Evolutionary conservation across 2,888 invertebrate genomes (phyloP).

Genomic region (Oxyteleia sp.): DNA sequence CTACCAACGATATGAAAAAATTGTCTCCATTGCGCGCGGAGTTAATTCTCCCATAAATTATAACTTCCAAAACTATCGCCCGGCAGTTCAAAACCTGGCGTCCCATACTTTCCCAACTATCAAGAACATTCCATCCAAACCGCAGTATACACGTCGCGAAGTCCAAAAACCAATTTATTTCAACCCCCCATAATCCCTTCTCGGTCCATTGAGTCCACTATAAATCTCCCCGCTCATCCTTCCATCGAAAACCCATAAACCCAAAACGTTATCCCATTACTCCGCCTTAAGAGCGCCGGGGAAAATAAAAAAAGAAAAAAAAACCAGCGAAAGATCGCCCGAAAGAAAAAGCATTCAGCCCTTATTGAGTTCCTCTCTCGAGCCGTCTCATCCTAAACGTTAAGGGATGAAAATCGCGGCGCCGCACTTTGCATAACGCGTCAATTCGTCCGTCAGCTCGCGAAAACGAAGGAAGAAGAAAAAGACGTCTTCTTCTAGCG

Average conservation of each 20-base stretch:
- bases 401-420: conserved; percentile 23
- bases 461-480: too few species aligned
- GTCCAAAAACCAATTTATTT: conserved; percentile 56
- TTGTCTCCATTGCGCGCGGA: too few species aligned
- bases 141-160: conserved; percentile 43
- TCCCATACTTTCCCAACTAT: conserved; percentile 48
- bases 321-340: too few species aligned
- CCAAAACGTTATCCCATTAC: conserved; percentile 52
- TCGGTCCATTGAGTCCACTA: conserved; percentile 57
- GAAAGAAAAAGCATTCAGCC: too few species aligned
- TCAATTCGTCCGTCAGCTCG: too few species aligned
- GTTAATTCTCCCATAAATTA: conserved; percentile 20
- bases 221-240: conserved; percentile 49
- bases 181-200: conserved; percentile 52
- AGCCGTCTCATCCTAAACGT: conserved; percentile 38
- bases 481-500: too few species aligned
- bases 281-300: conserved; percentile 28
- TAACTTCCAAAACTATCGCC: conserved; percentile 33
- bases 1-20: too few species aligned
- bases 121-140: conserved; percentile 57
- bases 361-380: conserved; percentile 49
- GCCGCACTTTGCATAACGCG: conserved; percentile 27
- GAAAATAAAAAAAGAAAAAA: conserved; percentile 24
- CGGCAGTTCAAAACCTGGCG: background rate
- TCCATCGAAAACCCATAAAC: conserved; percentile 64